These are phyloP conservation scores for Ageneiosus marmoratus DNA, from an alignment of 2,113 vertebrate species.

Conservation along the genomic window DNA sequence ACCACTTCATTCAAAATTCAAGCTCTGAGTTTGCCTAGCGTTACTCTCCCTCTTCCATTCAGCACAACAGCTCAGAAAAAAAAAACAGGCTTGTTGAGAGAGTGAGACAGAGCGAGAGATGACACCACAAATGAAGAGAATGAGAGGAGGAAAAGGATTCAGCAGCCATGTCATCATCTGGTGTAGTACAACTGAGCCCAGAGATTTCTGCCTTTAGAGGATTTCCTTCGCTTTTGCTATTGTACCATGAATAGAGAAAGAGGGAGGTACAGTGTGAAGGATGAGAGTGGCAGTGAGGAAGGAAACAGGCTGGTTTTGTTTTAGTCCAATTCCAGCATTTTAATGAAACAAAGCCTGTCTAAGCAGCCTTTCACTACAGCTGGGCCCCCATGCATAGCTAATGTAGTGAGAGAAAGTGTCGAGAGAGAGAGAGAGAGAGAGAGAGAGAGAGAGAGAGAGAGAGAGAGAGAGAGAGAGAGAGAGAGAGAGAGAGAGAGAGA, in stretches of 20 bases:
- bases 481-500: neutral
- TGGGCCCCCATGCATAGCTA: constrained; percentile 67
- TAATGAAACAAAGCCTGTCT: constrained; percentile 67
- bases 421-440: neutral
- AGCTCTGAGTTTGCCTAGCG: constrained; percentile 3
- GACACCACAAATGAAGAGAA: neutral
- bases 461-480: neutral
- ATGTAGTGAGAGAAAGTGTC: constrained; percentile 45
- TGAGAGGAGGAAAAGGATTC: neutral
- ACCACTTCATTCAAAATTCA: constrained; percentile 23
- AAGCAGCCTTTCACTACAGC: constrained; percentile 63
- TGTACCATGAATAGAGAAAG: constrained; percentile 4
- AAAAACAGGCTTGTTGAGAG: constrained; percentile 35
- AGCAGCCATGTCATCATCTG: constrained; percentile 9
- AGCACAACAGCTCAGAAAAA: constrained; percentile 30
- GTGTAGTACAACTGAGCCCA: constrained; percentile 10
- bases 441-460: neutral
- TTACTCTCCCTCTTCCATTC: constrained; percentile 9
- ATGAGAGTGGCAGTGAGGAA: constrained; percentile 16
- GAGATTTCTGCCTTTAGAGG: constrained; percentile 29
- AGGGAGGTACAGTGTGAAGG: constrained; percentile 15
- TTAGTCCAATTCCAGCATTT: constrained; percentile 55
- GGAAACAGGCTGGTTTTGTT: constrained; percentile 62
- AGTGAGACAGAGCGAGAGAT: neutral
- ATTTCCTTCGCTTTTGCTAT: constrained; percentile 20